Conservation (phyloP, 2,888 invertebrate genomes). For the Clanis bilineata region DNA sequence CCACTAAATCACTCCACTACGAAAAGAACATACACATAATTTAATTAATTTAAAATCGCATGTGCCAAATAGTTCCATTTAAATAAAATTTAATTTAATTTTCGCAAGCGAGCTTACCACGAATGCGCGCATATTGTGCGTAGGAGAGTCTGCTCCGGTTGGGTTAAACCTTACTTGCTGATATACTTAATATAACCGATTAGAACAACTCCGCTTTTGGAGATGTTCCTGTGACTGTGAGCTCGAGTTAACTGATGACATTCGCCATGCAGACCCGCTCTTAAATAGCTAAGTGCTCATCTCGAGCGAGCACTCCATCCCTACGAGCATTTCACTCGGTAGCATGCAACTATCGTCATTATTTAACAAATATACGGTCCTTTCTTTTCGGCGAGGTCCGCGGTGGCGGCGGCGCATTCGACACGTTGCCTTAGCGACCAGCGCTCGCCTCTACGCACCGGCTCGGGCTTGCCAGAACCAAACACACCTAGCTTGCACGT, state of each 20-base stretch:
- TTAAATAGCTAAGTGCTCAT: slow-evolving; percentile 80
- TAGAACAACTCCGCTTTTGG: slow-evolving; percentile 57
- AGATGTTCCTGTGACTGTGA: slow-evolving; percentile 73
- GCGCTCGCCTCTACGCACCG: slow-evolving; percentile 49
- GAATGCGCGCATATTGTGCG: slow-evolving; percentile 75
- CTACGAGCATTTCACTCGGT: slow-evolving; percentile 78
- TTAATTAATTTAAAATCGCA: slow-evolving; percentile 44
- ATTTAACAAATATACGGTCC: slow-evolving; percentile 76
- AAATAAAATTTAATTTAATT: slow-evolving; percentile 30
- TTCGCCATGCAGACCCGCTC: slow-evolving; percentile 75
- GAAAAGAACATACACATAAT: slow-evolving; percentile 20
- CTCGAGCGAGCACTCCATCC: slow-evolving; percentile 78
- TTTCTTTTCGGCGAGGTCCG: slow-evolving; percentile 76
- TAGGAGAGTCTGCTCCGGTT: slow-evolving; percentile 44
- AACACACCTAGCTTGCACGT: background rate
- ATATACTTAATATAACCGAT: slow-evolving; percentile 37
- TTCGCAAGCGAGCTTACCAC: slow-evolving; percentile 70
- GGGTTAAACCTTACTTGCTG: slow-evolving; percentile 48
- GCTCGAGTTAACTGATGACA: slow-evolving; percentile 79
- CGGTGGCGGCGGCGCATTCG: slow-evolving; percentile 58
- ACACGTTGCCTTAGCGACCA: slow-evolving; percentile 64
- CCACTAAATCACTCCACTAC: slow-evolving; percentile 31
- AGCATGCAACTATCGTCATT: slow-evolving; percentile 78
- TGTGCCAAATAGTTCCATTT: slow-evolving; percentile 56
- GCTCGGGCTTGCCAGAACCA: background rate